Evolutionary conservation across 2,888 invertebrate species (phyloP), one percentile per base, ranked within the genome.

Genomic region (Mantis religiosa): DNA sequence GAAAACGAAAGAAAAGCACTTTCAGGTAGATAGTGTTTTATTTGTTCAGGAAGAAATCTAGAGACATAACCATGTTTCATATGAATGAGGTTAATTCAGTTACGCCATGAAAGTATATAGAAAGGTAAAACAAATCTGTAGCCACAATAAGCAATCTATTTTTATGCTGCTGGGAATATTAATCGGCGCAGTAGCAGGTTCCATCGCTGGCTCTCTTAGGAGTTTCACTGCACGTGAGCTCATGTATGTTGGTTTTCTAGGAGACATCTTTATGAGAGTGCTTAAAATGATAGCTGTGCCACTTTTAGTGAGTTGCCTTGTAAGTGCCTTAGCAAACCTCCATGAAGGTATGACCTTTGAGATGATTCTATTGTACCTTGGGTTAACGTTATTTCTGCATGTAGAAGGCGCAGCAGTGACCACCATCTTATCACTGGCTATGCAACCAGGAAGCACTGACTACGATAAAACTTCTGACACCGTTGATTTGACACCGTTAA

Each of bases 391-490:
- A 4, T 3, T 71, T 0, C 54, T 71, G 25, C 0, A 20, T 25
- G 54, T 3, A 20, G 54, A 71, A 20, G 54, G 54, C 20, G 54
- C 25, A 71, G 0, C 20, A 0, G 6, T 71, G 4, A 3, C 20
- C 6, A 15, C 20, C 1, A 4, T 1, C 54, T 71, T 20, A 2
- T 3, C 54, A 3, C 54, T 71, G 0, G 25, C 54, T 71, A 71
- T 71, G 3, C 54, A 20, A 6, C 54, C 54, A 71, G 54, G 54
- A 71, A 20, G 3, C 20, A 20, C 54, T 25, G 20, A 6, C 20
- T 7, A 6, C 20, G 0, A 2, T 6, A 2, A 0, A 1, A 1
- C 1, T 25, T 0, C 15, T 15, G 4, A 1, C 4, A 4, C 15
- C 3, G 2, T 20, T 20, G 4, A 7, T 20, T 4, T 3, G 54